Conservation (phyloP, 2,113 vertebrate genomes). For the Hoplias malabaricus region DNA sequence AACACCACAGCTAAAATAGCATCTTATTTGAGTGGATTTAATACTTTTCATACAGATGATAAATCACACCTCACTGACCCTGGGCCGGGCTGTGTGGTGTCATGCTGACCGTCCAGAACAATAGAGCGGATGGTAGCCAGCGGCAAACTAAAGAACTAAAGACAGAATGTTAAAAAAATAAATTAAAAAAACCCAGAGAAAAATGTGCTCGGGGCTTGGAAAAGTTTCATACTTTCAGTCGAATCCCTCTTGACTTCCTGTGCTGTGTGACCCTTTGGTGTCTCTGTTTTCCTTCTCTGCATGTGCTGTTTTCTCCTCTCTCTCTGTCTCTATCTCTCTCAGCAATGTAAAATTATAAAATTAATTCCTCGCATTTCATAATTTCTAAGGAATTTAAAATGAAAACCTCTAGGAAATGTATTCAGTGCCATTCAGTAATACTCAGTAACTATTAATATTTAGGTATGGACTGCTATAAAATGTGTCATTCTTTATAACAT, state of each 20-base stretch:
- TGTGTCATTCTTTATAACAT: no score
- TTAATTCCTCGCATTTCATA: background rate
- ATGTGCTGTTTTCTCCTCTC: slow-evolving; percentile 12
- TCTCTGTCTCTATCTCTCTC: background rate
- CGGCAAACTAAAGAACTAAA: background rate
- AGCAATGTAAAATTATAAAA: background rate
- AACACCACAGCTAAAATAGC: background rate
- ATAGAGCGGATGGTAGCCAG: background rate
- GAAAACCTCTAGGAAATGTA: no score
- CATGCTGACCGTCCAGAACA: background rate
- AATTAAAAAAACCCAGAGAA: background rate
- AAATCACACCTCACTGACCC: background rate
- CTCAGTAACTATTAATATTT: no score
- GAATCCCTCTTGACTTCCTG: slow-evolving; percentile 5
- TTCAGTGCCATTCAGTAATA: no score
- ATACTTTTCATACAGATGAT: background rate
- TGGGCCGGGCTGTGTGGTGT: background rate
- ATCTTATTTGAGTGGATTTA: background rate
- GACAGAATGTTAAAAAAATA: background rate
- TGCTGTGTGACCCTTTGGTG: background rate
- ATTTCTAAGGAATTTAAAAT: background rate
- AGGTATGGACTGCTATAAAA: no score
- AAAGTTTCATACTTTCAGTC: background rate
- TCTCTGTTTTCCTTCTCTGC: slow-evolving; percentile 1
- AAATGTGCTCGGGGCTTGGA: background rate